Percentiles rank a stretch among this genome's conserved stretches.
These are phyloP conservation scores for Maccullochella peelii DNA, from an alignment of 2,113 vertebrate genomes.

Conservation along the genomic window DNA sequence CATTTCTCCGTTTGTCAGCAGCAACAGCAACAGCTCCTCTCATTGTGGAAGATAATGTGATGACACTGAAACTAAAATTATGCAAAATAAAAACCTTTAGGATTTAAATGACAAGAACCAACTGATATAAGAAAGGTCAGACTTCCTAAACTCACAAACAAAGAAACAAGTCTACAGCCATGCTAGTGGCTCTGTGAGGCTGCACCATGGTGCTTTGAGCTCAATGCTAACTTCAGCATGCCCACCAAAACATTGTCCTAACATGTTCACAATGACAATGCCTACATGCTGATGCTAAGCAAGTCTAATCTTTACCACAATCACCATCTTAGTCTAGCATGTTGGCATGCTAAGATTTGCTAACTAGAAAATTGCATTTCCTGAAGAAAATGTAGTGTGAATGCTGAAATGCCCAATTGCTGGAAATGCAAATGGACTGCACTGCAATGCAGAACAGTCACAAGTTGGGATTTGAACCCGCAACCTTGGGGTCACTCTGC, in stretches of 20 bases:
- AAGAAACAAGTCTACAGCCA: neutral
- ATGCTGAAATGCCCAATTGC: too few relatives aligned
- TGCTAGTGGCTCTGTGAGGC: neutral
- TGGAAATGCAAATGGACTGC: too few relatives aligned
- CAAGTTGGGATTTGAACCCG: too few relatives aligned
- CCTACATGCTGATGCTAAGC: neutral
- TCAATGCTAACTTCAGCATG: neutral
- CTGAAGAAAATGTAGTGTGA: too few relatives aligned
- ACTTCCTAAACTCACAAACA: neutral
- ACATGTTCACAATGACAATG: neutral
- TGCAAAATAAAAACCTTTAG: slow-evolving; percentile 2
- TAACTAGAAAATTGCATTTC: too few relatives aligned
- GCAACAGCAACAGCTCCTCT: slow-evolving; percentile 13
- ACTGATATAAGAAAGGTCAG: neutral
- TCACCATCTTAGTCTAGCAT: neutral
- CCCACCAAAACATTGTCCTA: neutral
- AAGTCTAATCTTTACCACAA: neutral
- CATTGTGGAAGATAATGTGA: slow-evolving; percentile 19
- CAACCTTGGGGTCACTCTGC: too few relatives aligned
- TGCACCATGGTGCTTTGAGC: neutral
- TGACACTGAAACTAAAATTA: slow-evolving; percentile 12
- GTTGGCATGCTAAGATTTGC: neutral
- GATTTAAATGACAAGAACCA: neutral
- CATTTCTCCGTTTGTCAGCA: too few relatives aligned
- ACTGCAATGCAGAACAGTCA: too few relatives aligned